Conservation (phyloP, 2,888 invertebrate species). For the Nectonema munidae region DNA sequence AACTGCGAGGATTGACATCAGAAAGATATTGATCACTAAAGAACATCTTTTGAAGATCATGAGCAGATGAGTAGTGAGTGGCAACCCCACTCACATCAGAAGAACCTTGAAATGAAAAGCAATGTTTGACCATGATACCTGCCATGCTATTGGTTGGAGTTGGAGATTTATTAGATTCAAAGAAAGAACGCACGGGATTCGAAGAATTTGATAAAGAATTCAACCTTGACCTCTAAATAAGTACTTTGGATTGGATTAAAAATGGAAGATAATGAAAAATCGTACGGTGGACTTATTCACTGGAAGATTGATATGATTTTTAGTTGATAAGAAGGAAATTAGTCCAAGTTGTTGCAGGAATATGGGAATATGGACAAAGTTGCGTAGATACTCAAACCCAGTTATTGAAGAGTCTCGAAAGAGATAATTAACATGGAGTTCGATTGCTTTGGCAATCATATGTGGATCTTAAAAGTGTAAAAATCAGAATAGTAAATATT, state of each 20-base stretch:
- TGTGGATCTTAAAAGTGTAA: conserved; percentile 78
- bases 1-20: conserved; percentile 81
- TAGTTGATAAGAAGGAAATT: too few relatives aligned
- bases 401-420: conserved; percentile 68
- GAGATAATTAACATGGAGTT: conserved; percentile 25
- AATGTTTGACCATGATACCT: too few relatives aligned
- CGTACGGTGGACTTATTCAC: too few relatives aligned
- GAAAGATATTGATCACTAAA: conserved; percentile 92
- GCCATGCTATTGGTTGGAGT: too few relatives aligned
- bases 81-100: not conserved
- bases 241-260: too few relatives aligned
- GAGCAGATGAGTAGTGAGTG: not conserved
- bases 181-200: too few relatives aligned
- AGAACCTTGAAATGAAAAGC: too few relatives aligned
- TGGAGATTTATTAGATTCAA: too few relatives aligned
- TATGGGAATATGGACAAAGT: conserved; percentile 85
- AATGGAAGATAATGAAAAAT: too few relatives aligned
- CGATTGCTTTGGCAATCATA: conserved; percentile 52
- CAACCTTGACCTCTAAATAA: too few relatives aligned
- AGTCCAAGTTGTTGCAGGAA: conserved; percentile 83
- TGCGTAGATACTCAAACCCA: conserved; percentile 55
- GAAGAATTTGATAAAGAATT: too few relatives aligned
- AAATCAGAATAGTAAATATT: not conserved
- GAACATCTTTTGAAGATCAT: conserved; percentile 24
- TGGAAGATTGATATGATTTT: too few relatives aligned